Conservation (phyloP, 2,113 vertebrate species). For the Vulpes vulpes region DNA sequence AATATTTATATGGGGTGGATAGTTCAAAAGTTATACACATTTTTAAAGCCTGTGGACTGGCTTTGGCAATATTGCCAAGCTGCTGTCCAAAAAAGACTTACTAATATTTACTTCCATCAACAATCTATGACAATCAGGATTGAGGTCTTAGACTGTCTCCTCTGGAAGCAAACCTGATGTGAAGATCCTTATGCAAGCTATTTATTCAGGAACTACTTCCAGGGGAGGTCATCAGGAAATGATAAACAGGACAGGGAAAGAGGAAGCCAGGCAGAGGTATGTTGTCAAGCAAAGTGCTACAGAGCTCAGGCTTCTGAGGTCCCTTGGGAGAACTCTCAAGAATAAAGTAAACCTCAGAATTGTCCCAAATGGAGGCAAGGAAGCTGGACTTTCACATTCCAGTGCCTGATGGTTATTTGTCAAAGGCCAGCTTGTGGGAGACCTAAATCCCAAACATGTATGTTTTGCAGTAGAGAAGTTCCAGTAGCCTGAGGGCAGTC, state of each 20-base stretch:
- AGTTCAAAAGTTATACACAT: not conserved
- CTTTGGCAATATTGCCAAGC: not conserved
- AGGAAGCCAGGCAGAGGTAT: not conserved
- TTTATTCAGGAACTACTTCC: not conserved
- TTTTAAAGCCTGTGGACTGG: conserved; percentile 22
- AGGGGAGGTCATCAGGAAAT: not conserved
- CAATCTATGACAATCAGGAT: not conserved
- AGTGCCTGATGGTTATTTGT: not conserved
- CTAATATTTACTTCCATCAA: not conserved
- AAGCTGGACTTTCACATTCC: not conserved
- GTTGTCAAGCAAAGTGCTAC: too few species aligned
- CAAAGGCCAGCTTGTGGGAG: too few species aligned
- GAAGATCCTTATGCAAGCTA: not conserved
- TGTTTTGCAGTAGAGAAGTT: not conserved
- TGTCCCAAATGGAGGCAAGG: not conserved
- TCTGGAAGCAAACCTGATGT: not conserved
- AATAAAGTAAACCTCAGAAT: not conserved
- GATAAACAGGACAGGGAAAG: not conserved
- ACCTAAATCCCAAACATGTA: not conserved
- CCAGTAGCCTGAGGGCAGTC: not conserved
- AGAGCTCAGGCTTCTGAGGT: not conserved
- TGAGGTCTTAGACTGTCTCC: not conserved
- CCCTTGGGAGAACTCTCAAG: too few species aligned
- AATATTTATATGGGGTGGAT: not conserved
- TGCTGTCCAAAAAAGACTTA: not conserved